Percentiles rank a stretch among this genome's conserved stretches.
phyloP scores from a whole-genome alignment of 2,888 invertebrate genomes.

The Acleris laterana region DNA sequence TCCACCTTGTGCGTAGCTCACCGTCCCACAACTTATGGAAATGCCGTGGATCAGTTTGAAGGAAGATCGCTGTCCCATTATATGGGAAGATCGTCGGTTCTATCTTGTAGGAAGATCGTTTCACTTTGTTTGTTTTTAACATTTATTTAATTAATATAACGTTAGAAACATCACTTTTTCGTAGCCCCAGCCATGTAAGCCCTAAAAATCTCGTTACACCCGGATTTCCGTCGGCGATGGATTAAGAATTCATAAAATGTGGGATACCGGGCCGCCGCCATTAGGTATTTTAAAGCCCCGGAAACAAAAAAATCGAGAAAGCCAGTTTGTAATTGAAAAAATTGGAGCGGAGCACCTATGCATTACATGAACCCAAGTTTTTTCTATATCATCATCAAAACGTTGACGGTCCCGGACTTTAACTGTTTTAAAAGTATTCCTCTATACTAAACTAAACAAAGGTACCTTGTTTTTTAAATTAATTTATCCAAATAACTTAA shows the following conservation, averaged over 20 bases:
- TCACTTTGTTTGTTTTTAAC: not conserved
- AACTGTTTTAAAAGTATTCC: too few species aligned
- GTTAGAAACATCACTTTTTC: not conserved
- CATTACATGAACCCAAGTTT: not conserved
- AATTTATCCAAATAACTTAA: too few species aligned
- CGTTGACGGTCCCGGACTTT: too few species aligned
- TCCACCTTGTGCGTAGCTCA: too few species aligned
- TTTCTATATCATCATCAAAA: too few species aligned
- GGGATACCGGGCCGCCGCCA: slow-evolving; percentile 42
- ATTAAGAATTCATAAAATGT: slow-evolving; percentile 58
- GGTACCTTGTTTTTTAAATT: too few species aligned
- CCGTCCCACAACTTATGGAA: too few species aligned
- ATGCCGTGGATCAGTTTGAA: too few species aligned
- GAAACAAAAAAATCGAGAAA: slow-evolving; percentile 10
- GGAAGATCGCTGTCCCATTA: too few species aligned
- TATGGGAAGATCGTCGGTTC: too few species aligned
- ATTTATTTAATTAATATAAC: not conserved
- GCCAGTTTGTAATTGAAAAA: not conserved
- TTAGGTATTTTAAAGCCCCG: slow-evolving; percentile 41
- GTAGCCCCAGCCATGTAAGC: slow-evolving; percentile 37
- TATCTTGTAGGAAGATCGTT: too few species aligned
- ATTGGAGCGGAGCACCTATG: not conserved
- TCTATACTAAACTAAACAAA: too few species aligned
- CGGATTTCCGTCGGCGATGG: slow-evolving; percentile 53
- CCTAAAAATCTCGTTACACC: slow-evolving; percentile 54